Conservation (phyloP, 2,888 invertebrate species). For the Incurvaria masculella region DNA sequence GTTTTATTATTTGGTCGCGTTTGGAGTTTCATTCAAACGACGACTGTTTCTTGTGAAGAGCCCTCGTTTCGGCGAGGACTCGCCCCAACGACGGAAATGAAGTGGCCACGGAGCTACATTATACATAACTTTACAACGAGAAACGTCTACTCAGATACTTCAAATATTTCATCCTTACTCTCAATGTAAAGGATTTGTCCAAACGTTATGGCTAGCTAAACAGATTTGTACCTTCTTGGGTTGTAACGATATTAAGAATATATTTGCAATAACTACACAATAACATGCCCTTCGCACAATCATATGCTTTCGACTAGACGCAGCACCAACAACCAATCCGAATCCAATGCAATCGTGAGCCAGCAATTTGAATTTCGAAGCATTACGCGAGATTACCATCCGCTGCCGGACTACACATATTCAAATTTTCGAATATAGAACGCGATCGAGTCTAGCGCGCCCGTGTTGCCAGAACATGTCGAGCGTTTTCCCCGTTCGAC, state of each 20-base stretch:
- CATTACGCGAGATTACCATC: slow-evolving; percentile 12
- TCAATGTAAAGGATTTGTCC: too few species aligned
- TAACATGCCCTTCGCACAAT: too few species aligned
- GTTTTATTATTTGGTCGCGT: neutral
- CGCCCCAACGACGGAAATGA: neutral
- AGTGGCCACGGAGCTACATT: neutral
- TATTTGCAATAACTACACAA: too few species aligned
- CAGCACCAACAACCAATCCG: neutral
- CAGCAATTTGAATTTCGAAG: neutral
- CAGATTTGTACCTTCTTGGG: too few species aligned
- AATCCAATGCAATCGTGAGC: neutral
- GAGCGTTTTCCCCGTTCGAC: slow-evolving; percentile 34
- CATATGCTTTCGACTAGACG: too few species aligned
- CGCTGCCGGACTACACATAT: slow-evolving; percentile 19
- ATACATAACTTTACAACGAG: too few species aligned
- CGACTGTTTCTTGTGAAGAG: neutral
- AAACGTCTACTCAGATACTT: too few species aligned
- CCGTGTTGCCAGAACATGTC: slow-evolving; percentile 29
- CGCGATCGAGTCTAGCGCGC: slow-evolving; percentile 25
- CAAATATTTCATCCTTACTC: too few species aligned
- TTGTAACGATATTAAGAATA: too few species aligned
- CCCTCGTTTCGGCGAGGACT: neutral
- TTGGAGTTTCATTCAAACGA: neutral
- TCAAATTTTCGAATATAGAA: slow-evolving; percentile 30
- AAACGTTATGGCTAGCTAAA: too few species aligned